A percentile compares a stretch with the other conserved stretches of the same genome.
Evolutionary conservation across 1,140 invertebrate genomes (phyloP).

Genomic region (Hylaeus anthracinus): DNA sequence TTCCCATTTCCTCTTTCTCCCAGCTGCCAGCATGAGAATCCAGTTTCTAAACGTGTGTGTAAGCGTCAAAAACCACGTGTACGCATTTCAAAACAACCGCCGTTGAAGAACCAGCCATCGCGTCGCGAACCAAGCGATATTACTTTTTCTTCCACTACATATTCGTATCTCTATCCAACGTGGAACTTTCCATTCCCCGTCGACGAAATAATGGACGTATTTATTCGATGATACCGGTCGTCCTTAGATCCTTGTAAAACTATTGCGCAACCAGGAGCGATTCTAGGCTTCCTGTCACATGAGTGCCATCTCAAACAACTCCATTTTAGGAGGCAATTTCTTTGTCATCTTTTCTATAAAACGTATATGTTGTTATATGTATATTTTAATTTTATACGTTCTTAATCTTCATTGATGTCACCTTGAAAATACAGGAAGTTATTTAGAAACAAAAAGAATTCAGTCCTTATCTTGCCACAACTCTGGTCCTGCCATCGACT

Average conservation of each 20-base stretch:
- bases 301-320: too few relatives aligned
- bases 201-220: background rate
- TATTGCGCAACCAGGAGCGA: background rate
- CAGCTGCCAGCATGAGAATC: slow-evolving; percentile 6
- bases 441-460: too few relatives aligned
- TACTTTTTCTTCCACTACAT: background rate
- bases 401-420: too few relatives aligned
- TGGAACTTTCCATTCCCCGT: slow-evolving; percentile 14
- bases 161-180: too few relatives aligned
- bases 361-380: too few relatives aligned
- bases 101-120: background rate
- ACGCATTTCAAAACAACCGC: slow-evolving; percentile 50
- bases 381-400: too few relatives aligned
- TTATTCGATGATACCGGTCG: background rate
- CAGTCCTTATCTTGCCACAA: too few relatives aligned
- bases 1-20: background rate
- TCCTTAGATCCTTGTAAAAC: background rate
- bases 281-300: too few relatives aligned
- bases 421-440: too few relatives aligned
- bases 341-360: too few relatives aligned
- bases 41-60: slow-evolving; percentile 25
- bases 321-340: too few relatives aligned
- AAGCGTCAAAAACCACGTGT: slow-evolving; percentile 19
- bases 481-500: too few relatives aligned
- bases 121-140: background rate